Conservation (phyloP, 2,797 vertebrate species). For the Bucorvus abyssinicus region DNA sequence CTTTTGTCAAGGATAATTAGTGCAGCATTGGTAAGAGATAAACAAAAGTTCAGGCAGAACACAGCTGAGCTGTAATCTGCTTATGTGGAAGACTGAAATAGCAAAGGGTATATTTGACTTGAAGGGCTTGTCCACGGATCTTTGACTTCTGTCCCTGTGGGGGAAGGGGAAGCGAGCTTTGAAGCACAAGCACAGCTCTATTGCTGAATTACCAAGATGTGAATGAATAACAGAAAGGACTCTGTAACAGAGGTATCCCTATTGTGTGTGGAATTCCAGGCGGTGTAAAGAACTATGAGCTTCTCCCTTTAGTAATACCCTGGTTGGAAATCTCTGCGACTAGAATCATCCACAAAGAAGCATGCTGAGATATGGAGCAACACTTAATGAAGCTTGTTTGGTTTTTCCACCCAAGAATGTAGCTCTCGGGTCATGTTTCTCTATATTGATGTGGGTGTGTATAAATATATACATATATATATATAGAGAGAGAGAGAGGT, state of each 20-base stretch:
- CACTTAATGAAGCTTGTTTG: not conserved
- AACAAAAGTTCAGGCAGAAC: constrained; percentile 16
- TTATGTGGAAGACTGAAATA: constrained; percentile 28
- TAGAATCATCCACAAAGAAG: not conserved
- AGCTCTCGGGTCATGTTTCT: not conserved
- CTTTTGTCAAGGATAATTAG: constrained; percentile 54
- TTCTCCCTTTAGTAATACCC: not conserved
- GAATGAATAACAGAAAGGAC: not conserved
- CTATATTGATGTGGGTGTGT: accelerated
- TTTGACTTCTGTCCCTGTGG: not conserved
- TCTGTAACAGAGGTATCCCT: not conserved
- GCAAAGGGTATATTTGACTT: constrained; percentile 8
- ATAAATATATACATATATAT: accelerated
- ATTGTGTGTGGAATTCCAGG: not conserved
- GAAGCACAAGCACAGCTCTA: not conserved
- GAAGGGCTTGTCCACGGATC: not conserved
- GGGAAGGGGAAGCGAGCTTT: not conserved
- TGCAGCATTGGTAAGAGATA: not conserved
- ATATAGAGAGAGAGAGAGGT: not conserved
- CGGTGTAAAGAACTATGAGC: not conserved
- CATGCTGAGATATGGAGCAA: accelerated
- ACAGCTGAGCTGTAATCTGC: constrained; percentile 26
- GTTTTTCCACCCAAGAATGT: not conserved
- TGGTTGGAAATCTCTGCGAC: not conserved
- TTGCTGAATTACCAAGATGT: not conserved